These are phyloP conservation scores for Diacarnus erythraeanus DNA, from an alignment of 37 sponge, comb jelly and placozoan genomes.

Conservation along the genomic window DNA sequence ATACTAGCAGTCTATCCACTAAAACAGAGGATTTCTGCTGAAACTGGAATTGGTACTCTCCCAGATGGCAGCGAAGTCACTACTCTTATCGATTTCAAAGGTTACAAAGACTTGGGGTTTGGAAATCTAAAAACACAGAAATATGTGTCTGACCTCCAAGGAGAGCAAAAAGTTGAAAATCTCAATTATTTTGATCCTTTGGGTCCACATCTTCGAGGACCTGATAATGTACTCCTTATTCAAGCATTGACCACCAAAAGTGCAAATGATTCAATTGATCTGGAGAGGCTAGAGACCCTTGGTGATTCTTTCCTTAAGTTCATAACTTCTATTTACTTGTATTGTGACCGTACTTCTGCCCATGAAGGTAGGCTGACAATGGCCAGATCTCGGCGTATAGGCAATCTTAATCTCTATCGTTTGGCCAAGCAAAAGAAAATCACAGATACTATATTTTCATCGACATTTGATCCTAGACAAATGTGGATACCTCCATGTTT, in stretches of 20 bases:
- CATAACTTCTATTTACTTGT: conserved; percentile 63
- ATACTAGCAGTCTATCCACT: conserved; percentile 67
- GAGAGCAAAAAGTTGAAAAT: conserved; percentile 5
- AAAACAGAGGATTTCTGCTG: conserved; percentile 1
- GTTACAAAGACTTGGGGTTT: conserved; percentile 52
- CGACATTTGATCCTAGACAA: conserved; percentile 37
- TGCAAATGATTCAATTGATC: conserved; percentile 77
- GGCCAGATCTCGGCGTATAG: conserved; percentile 54
- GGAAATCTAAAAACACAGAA: conserved; percentile 14
- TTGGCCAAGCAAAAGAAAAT: conserved; percentile 50
- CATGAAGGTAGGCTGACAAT: conserved; percentile 80
- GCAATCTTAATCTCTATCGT: conserved; percentile 72
- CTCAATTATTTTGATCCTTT: background rate
- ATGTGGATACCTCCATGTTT: conserved; percentile 68
- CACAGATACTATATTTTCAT: conserved; percentile 24
- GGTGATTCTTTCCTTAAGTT: conserved; percentile 96
- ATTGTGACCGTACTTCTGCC: conserved; percentile 34
- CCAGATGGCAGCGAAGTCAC: conserved; percentile 3
- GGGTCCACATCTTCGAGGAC: conserved; percentile 16
- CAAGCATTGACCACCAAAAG: conserved; percentile 75
- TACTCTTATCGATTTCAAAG: conserved; percentile 32
- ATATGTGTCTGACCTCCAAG: background rate
- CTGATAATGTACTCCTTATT: conserved; percentile 62
- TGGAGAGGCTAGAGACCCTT: conserved; percentile 90
- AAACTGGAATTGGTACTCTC: conserved; percentile 43